A percentile compares a stretch with the other conserved stretches of the same genome.
Conservation (phyloP, 2,888 invertebrate genomes). For the Erebia epiphron region DNA sequence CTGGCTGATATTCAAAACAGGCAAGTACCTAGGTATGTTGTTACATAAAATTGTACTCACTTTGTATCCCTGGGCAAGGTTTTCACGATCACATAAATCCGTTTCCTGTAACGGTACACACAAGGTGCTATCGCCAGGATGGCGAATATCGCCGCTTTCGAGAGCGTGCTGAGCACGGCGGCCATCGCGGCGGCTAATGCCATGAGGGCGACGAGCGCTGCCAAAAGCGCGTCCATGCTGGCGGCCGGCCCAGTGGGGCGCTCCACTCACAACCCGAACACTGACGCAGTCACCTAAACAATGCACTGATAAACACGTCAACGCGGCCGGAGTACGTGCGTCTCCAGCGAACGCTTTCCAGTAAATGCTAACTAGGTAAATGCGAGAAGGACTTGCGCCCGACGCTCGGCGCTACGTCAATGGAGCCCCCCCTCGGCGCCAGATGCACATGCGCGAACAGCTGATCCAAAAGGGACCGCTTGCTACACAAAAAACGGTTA, state of each 20-base stretch:
- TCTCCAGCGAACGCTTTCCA: conserved; percentile 50
- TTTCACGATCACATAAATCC: conserved; percentile 84
- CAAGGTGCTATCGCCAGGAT: conserved; percentile 79
- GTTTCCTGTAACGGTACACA: conserved; percentile 79
- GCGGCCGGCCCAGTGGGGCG: conserved; percentile 74
- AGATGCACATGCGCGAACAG: conserved; percentile 79
- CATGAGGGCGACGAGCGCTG: conserved; percentile 78
- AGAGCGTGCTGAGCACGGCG: conserved; percentile 83
- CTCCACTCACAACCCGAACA: conserved; percentile 52
- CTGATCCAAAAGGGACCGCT: conserved; percentile 65
- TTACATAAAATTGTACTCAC: conserved; percentile 74
- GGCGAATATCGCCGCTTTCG: conserved; percentile 89
- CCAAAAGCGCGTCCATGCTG: conserved; percentile 81
- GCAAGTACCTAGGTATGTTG: neutral
- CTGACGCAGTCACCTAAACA: conserved; percentile 43
- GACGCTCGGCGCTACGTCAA: conserved; percentile 47
- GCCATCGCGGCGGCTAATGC: conserved; percentile 81
- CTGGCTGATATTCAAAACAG: conserved; percentile 4
- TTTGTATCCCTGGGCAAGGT: conserved; percentile 86
- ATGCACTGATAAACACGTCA: conserved; percentile 47
- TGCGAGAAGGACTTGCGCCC: conserved; percentile 50
- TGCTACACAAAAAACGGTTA: conserved; percentile 49
- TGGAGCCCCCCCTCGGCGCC: conserved; percentile 58
- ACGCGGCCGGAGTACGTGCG: conserved; percentile 56
- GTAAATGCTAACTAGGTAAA: conserved; percentile 49